Evolutionary conservation across 1,140 invertebrate genomes (phyloP).

Genomic region (Bactericera cockerelli): DNA sequence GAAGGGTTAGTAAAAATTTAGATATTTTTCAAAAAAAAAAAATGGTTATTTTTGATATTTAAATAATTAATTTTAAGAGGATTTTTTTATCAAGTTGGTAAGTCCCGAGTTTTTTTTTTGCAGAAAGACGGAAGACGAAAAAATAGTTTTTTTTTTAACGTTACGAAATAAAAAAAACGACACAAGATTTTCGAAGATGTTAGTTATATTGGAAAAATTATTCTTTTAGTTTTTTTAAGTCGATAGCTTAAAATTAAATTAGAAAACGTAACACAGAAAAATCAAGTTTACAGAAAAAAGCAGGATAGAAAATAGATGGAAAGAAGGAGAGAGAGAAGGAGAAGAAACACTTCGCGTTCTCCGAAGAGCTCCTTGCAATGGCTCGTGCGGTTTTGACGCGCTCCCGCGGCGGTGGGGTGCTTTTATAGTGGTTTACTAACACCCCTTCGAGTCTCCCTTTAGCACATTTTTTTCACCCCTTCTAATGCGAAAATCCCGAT

Average conservation of each 20-base stretch:
- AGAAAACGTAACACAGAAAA: no score
- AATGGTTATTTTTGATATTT: no score
- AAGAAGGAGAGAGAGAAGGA: not conserved
- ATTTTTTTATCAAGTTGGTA: no score
- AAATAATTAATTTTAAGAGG: no score
- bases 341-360: not conserved
- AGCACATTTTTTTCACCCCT: not conserved
- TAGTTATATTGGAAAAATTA: not conserved
- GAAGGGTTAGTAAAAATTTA: no score
- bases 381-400: slow-evolving; percentile 5
- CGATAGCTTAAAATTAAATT: no score
- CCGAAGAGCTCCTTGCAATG: not conserved
- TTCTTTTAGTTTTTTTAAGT: not conserved
- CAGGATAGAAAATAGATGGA: not conserved
- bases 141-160: not conserved
- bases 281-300: not conserved
- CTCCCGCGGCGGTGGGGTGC: not conserved
- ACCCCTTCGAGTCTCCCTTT: not conserved
- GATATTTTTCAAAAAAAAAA: no score
- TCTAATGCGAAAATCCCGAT: slow-evolving; percentile 1
- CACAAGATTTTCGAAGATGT: slow-evolving; percentile 3
- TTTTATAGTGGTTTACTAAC: slow-evolving; percentile 2
- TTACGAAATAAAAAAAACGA: not conserved
- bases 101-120: not conserved
- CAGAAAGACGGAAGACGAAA: slow-evolving; percentile 2